A percentile compares a stretch with the other conserved stretches of the same genome.
These are phyloP conservation scores for Eupithecia pulchellata DNA, from an alignment of 2,888 invertebrate species.

Conservation along the genomic window DNA sequence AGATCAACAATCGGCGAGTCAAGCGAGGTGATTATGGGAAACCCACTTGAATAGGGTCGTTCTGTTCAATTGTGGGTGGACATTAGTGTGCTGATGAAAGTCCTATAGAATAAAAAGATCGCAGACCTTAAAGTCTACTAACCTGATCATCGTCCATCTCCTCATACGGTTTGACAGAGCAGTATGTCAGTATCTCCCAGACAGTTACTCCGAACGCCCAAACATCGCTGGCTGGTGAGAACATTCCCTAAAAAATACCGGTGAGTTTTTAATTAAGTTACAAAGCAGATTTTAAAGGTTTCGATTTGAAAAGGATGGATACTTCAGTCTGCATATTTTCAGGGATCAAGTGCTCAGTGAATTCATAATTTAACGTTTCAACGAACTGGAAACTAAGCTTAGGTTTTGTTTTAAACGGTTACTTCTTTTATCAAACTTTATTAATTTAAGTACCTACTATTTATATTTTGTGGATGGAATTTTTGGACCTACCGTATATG, in stretches of 20 bases:
- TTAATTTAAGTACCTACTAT: neutral
- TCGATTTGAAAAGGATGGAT: slow-evolving; percentile 22
- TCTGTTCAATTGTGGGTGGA: neutral
- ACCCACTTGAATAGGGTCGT: neutral
- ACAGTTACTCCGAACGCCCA: slow-evolving; percentile 96
- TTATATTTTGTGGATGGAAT: neutral
- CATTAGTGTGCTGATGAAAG: no score
- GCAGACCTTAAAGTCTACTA: slow-evolving; percentile 8
- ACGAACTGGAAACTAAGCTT: slow-evolving; percentile 33
- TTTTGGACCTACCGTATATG: neutral
- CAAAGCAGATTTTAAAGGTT: slow-evolving; percentile 12
- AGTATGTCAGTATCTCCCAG: slow-evolving; percentile 94
- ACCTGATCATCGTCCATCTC: slow-evolving; percentile 94
- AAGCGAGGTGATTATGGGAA: neutral
- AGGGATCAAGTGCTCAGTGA: slow-evolving; percentile 39
- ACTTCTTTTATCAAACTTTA: slow-evolving; percentile 21
- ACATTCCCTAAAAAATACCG: slow-evolving; percentile 89
- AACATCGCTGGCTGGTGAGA: slow-evolving; percentile 94
- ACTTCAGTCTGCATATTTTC: slow-evolving; percentile 37
- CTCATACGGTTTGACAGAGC: slow-evolving; percentile 92
- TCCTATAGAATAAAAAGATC: neutral
- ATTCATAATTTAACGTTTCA: slow-evolving; percentile 37
- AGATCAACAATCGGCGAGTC: neutral
- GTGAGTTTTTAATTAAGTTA: slow-evolving; percentile 10
- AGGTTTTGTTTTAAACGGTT: slow-evolving; percentile 19